phyloP scores from a whole-genome alignment of 1,140 invertebrate genomes.

The Nomia melanderi region DNA sequence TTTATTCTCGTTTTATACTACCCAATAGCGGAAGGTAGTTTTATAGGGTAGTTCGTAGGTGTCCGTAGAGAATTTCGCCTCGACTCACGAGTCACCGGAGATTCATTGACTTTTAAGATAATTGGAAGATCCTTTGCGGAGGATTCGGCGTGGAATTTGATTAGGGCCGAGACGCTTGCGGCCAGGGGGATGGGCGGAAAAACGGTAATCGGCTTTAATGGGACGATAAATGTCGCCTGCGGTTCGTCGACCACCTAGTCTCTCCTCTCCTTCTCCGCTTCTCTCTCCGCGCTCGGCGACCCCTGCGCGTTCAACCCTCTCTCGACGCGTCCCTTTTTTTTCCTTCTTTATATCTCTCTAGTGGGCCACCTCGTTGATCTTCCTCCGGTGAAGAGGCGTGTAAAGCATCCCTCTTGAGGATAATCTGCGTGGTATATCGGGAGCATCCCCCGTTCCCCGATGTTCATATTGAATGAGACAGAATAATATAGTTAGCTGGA shows the following conservation, averaged over 20 bases:
- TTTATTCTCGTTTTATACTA: too few relatives aligned
- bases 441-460: conserved; percentile 14
- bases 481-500: background rate
- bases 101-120: background rate
- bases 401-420: conserved; percentile 31
- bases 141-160: background rate
- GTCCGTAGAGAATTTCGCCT: too few relatives aligned
- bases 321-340: conserved; percentile 44
- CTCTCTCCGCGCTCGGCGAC: conserved; percentile 1
- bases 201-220: conserved; percentile 18
- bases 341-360: conserved; percentile 44
- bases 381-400: conserved; percentile 40
- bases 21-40: too few relatives aligned
- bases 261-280: background rate
- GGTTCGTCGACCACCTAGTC: conserved; percentile 24
- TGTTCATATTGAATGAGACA: background rate
- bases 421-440: conserved; percentile 35
- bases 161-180: background rate
- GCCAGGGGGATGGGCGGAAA: background rate
- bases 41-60: background rate
- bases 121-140: background rate
- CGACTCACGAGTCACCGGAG: too few relatives aligned
- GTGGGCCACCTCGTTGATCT: conserved; percentile 52
- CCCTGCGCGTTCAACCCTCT: conserved; percentile 48
- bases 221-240: conserved; percentile 33